A percentile compares a stretch with the other conserved stretches of the same genome.
Evolutionary conservation across 2,113 vertebrate genomes (phyloP).

Genomic region (Phasianus colchicus): DNA sequence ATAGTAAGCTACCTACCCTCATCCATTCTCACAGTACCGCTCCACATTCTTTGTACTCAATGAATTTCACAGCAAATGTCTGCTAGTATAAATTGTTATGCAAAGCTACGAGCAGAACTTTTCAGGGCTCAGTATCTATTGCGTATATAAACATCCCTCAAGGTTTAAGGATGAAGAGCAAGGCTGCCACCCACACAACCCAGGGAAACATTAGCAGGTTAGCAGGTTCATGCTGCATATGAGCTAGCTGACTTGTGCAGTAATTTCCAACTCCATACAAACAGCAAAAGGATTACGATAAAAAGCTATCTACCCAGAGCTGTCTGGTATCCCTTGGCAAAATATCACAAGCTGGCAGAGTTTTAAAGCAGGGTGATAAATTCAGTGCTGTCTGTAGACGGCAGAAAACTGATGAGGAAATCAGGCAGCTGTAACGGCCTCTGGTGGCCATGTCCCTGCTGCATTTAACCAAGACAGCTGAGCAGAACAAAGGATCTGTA

Average conservation of each 20-base stretch:
- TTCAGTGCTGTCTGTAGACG: neutral
- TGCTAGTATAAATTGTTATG: neutral
- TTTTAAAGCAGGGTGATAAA: neutral
- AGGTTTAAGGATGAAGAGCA: neutral
- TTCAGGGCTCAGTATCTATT: neutral
- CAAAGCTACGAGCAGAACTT: neutral
- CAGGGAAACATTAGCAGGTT: neutral
- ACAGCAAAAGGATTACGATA: fast-evolving
- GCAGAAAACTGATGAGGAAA: neutral
- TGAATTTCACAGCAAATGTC: neutral
- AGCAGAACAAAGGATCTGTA: neutral
- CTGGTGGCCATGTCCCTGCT: neutral
- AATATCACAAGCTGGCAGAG: neutral
- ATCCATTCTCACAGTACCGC: neutral
- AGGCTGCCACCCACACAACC: neutral
- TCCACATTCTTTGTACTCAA: neutral
- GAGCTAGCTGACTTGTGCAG: too few relatives aligned
- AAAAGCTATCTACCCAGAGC: neutral
- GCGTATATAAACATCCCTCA: neutral
- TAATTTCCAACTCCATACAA: fast-evolving
- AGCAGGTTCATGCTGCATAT: neutral
- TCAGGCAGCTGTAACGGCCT: neutral
- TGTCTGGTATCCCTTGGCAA: neutral
- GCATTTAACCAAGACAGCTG: neutral
- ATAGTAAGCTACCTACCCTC: neutral